Evolutionary conservation across 2,113 vertebrate species (phyloP), one percentile per base, ranked within the genome.

Genomic region (Todiramphus saurophagus): DNA sequence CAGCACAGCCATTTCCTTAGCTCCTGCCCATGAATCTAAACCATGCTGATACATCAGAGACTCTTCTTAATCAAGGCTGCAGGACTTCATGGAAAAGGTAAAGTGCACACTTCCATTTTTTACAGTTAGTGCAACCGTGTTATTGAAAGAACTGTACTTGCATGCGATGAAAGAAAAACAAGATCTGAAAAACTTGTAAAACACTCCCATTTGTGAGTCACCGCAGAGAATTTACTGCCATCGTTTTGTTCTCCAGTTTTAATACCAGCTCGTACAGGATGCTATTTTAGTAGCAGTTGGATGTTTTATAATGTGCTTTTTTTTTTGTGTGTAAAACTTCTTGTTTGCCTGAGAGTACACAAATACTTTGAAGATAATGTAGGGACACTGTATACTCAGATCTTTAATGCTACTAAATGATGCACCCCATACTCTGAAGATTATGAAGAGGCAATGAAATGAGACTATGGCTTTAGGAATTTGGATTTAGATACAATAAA

Each of bases 111-210:
- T 70, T 84, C 72, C 7, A 16, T n/a, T 55, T 76, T 87, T 12
- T 59, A 8, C 58, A 76, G 33, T 64, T 63, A 55, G 43, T 48
- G 53, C 23, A 88, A 82, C 9, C 25, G 39, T 46, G 21, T 37
- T 72, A 43, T 56, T 89, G 55, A 73, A 83, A 68, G 16, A 33
- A 77, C 17, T 77, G 35, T 89, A 83, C 35, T 76, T 82, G n/a
- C 83, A 83, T 0, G 5, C 39, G 46, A 84, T 78, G 63, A 83
- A 72, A 90, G 39, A 13, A 82, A 87, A 93, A 59, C 12, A 92
- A 59, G 55, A 48, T 89, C 72, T 93, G 77, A 87, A 89, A 56
- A 82, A 37, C 70, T 87, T 93, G 69, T 91, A 75, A 87, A 89
- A 27, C 28, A 14, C 89, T 87, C 39, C 28, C 73, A 53, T 30